A percentile compares a stretch with the other conserved stretches of the same genome.
Conservation (phyloP, 2,888 invertebrate genomes). For the Molorchus minor region DNA sequence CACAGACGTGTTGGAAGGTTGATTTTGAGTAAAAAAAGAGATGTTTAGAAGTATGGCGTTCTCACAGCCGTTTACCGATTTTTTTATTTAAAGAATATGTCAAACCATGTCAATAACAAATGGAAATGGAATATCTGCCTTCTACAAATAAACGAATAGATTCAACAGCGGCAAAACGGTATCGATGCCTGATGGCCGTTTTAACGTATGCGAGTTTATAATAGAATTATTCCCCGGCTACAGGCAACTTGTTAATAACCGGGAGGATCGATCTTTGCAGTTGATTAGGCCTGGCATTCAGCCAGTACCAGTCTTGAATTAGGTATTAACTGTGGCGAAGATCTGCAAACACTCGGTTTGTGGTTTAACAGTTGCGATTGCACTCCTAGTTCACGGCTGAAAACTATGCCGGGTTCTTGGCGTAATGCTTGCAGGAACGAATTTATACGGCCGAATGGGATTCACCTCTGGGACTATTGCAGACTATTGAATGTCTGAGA, state of each 20-base stretch:
- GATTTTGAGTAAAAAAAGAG: too few species aligned
- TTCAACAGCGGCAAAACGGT: neutral
- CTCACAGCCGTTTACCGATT: too few species aligned
- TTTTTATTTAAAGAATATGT: too few species aligned
- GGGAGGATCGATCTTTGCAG: constrained; percentile 18
- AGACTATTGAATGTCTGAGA: too few species aligned
- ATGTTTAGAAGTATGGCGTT: too few species aligned
- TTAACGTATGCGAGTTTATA: constrained; percentile 3
- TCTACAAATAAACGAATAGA: too few species aligned
- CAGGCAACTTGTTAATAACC: constrained; percentile 6
- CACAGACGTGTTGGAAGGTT: too few species aligned
- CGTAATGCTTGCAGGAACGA: constrained; percentile 5
- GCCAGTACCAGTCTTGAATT: constrained; percentile 28
- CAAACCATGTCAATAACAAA: too few species aligned
- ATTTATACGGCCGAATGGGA: constrained; percentile 4
- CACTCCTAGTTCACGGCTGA: too few species aligned
- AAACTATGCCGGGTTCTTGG: constrained; percentile 16
- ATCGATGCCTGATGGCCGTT: constrained; percentile 7
- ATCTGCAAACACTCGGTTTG: constrained; percentile 29
- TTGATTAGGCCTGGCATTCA: constrained; percentile 26
- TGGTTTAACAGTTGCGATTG: constrained; percentile 21
- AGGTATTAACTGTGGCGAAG: constrained; percentile 27
- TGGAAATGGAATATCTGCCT: too few species aligned
- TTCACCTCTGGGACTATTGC: neutral
- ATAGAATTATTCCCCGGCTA: neutral